Conservation (phyloP, 2,113 vertebrate genomes). For the Mixornis gularis region DNA sequence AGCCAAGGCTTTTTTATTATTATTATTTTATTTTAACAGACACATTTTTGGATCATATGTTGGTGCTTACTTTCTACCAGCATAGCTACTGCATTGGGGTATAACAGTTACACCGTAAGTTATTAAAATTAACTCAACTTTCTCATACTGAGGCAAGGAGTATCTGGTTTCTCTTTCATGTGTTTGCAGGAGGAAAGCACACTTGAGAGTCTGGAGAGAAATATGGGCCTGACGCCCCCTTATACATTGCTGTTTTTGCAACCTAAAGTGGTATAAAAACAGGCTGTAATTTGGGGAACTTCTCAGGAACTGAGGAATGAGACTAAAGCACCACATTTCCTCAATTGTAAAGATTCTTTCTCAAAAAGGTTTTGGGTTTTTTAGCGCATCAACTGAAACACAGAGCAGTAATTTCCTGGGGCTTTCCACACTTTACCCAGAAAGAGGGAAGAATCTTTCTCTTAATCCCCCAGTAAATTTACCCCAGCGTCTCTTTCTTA, state of each 20-base stretch:
- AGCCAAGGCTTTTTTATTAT: constrained; percentile 3
- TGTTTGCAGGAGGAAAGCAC: neutral
- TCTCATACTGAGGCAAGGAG: neutral
- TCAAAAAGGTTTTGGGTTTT: neutral
- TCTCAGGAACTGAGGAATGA: neutral
- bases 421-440: constrained; percentile 5
- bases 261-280: neutral
- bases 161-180: constrained; percentile 24
- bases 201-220: neutral
- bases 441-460: constrained; percentile 18
- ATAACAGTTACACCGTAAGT: neutral
- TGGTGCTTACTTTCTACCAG: neutral
- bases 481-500: neutral
- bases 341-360: neutral
- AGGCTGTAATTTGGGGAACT: neutral
- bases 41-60: neutral
- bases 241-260: neutral
- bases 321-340: neutral
- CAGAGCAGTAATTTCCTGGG: constrained; percentile 14
- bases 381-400: neutral
- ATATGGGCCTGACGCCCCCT: neutral
- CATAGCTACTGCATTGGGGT: neutral
- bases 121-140: constrained; percentile 27
- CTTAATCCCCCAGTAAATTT: neutral
- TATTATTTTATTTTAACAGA: constrained; percentile 34